Percentiles rank a stretch among this genome's conserved stretches.
Conservation (phyloP, 2,797 vertebrate species). For the Neostethus bicornis region DNA sequence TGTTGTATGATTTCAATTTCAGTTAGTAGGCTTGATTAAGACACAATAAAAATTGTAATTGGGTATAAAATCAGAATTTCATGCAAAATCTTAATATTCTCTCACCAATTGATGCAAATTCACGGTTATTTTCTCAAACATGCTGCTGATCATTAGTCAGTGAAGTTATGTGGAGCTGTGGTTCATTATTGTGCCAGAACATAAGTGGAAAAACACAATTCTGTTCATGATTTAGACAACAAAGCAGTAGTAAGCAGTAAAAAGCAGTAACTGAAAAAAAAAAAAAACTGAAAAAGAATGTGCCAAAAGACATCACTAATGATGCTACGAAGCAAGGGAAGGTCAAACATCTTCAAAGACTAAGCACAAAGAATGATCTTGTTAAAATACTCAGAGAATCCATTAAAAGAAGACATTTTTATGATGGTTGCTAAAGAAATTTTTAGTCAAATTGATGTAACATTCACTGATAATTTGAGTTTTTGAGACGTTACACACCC, state of each 20-base stretch:
- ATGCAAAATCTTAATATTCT: slow-evolving; percentile 28
- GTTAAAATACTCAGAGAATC: slow-evolving; percentile 17
- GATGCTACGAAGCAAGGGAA: not conserved
- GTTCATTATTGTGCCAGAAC: not conserved
- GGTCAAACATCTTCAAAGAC: slow-evolving; percentile 23
- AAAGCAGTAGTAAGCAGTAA: not conserved
- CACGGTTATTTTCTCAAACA: slow-evolving; percentile 6
- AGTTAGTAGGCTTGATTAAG: slow-evolving; percentile 53
- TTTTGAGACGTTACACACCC: not conserved
- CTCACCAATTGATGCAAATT: slow-evolving; percentile 22
- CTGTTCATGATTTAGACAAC: not conserved
- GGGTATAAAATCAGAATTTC: slow-evolving; percentile 39
- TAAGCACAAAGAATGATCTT: slow-evolving; percentile 11
- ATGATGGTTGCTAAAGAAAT: not conserved
- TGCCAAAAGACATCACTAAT: not conserved
- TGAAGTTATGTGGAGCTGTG: not conserved
- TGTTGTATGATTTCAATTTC: slow-evolving; percentile 54
- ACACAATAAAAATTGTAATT: slow-evolving; percentile 55
- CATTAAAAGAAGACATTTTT: slow-evolving; percentile 3
- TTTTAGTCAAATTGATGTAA: not conserved
- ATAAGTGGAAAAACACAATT: not conserved
- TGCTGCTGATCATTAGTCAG: not conserved
- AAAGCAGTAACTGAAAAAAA: not conserved
- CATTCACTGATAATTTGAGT: not conserved
- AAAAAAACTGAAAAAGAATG: not conserved